Base-by-base conservation (phyloP, 2,797 vertebrate species). In the Eulemur rubriventer region DNA sequence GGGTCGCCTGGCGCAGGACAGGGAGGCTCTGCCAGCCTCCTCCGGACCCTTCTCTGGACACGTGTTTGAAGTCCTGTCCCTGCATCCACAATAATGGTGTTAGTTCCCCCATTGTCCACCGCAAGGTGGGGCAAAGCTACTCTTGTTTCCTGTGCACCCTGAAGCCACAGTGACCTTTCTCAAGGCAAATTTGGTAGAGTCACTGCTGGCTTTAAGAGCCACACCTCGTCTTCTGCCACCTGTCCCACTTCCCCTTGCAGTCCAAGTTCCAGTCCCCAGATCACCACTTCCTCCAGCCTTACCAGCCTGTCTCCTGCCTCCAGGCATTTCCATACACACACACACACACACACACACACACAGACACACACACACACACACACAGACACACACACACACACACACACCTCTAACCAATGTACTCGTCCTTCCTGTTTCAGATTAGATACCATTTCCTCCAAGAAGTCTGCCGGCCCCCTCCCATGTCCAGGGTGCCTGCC, bases 71-170 rank as follows among this genome's bases (percentile, higher is more conserved):
- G 28, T 59, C 75, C 16, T 4, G 1, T 17, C 33, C 16, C 57
- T 24, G 18, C 16, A 20, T 24, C 17, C 41, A 35, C 4, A 30
- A 16, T 8, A 61, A 30, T 12, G 38, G 30, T n/a, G 33, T 3
- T 20, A 9, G 35, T 59, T 76, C 18, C 33, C 35, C n/a, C 20
- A 4, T 11, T n/a, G 22, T 52, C 10, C 9, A 17, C 16, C 0
- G 6, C 0, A 16, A 26, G 4, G 0, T 3, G 7, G 43, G n/a
- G 17, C 63, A 55, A 75, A 35, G 10, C 63, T 28, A 3, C 52
- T n/a, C 11, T n/a, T 61, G 57, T 30, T 13, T 75, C 22, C 6
- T 7, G 2, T 59, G 76, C 9, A 38, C 33, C 59, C 69, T 41
- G 52, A 63, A 33, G 6, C 50, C 72, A 69, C 38, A 35, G 4